Base-by-base conservation (phyloP, 2,797 vertebrate species). In the Mallotus villosus region DNA sequence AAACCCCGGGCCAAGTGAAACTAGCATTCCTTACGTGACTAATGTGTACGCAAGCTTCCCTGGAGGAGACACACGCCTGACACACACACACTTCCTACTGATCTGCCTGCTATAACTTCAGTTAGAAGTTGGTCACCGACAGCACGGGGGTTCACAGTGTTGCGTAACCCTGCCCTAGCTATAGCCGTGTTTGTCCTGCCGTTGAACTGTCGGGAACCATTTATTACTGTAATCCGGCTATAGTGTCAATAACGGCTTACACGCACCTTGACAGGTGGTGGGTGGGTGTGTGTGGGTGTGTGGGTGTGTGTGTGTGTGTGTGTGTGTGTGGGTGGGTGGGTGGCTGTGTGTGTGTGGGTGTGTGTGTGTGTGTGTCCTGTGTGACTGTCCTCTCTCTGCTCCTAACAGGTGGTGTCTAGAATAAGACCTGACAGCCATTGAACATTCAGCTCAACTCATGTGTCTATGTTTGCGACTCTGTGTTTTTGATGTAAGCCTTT, bases 331-430 rank as follows among this genome's bases (percentile, higher is more conserved):
- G 3, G 49, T 9, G 49, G 3, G 49, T 51, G 49, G n/a, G n/a
- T n/a, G n/a, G n/a, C n/a, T 3, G 51, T 51, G 49, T 51, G 49
- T 51, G 14, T 51, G 49, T 51, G 49, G 1, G 49, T 51, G 49
- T 51, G 49, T 51, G 49, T 51, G 49, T 51, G 49, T 51, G 11
- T 14, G 51, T 53, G 51, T n/a, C 17, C 19, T 19, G 51, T n/a
- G 16, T 11, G 16, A 16, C 51, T 55, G 51, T 55, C 19, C 51
- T 55, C 51, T 4, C 51, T 55, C 19, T 17, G 51, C 17, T 55
- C 41, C 51, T 55, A 55, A n/a, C 51, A 55, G 51, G 51, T 55
- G 51, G 51, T 55, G 51, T 55, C 51, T 55, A 55, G 51, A 55
- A n/a, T 55, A 55, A 55, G 51, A 55, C 19, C 51, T n/a, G 49